Base-by-base conservation (phyloP, 1,140 invertebrate genomes). In the Chrysomallon squamiferum region DNA sequence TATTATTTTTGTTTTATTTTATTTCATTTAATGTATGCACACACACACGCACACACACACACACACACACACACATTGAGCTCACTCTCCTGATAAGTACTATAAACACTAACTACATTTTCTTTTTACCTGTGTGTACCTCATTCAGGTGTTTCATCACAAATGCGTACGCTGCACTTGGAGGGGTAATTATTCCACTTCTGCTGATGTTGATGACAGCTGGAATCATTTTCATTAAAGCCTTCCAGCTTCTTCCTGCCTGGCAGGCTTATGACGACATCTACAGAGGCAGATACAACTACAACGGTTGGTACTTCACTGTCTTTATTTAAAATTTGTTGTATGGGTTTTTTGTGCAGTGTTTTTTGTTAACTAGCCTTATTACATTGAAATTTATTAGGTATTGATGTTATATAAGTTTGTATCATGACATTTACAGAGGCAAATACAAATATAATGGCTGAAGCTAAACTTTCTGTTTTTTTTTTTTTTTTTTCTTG, bases 251-350 rank as follows among this genome's bases (percentile, higher is more conserved):
- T 5, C 66, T 74, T 27, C 71, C 79, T 27, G 81, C 83, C 61
- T 84, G 83, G 83, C 75, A 82, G 67, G 71, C 78, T 7, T 84
- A 84, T 71, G 83, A 84, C 70, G 83, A 84, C 54, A 73, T 84
- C 20, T 84, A 81, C 65, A 74, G 73, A 45, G 79, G 80, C 11
- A 70, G 80, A 60, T 76, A 77, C 62, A 84, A 84, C 64, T 73
- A 73, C 3, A 78, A 73, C 63, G 83, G 83, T 84, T 50, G 63
- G 73, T 61, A 6, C 7, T 27, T n/a, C 22, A 54, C 22, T 25
- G 45, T 0, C 7, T 54, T 54, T 27, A 25, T 18, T 27, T 30
- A 54, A 13, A 18, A 6, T 27, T 22, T 25, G 50, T 6, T 29
- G 13, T 47, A 1, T 54, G 3, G 50, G 50, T 54, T 18, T 9